phyloP scores from a whole-genome alignment of 2,113 vertebrate genomes.

The Psammodynastes pulverulentus region DNA sequence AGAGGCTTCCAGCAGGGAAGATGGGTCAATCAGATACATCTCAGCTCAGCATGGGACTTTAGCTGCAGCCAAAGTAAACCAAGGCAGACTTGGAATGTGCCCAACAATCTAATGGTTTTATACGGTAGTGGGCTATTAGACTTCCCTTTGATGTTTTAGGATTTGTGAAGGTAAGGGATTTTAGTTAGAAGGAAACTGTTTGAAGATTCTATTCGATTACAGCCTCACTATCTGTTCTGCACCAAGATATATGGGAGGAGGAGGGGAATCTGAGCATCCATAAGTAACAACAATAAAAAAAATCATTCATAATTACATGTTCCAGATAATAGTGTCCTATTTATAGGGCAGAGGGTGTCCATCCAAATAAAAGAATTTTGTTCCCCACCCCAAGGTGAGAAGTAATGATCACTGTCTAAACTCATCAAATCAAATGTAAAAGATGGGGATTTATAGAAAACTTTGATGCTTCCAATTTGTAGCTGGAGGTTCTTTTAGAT shows the following conservation, averaged over 20 bases:
- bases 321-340: neutral
- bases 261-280: neutral
- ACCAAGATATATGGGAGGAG: neutral
- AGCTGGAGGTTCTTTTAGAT: neutral
- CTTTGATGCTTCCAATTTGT: neutral
- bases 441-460: neutral
- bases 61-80: constrained; percentile 54
- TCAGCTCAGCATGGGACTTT: constrained; percentile 63
- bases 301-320: neutral
- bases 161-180: constrained; percentile 46
- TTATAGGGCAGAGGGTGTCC: neutral
- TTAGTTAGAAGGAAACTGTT: constrained; percentile 29
- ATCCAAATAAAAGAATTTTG: neutral
- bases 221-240: constrained; percentile 34
- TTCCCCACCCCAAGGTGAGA: neutral
- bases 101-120: constrained; percentile 66
- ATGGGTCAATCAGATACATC: constrained; percentile 64
- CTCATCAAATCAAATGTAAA: neutral
- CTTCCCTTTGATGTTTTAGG: constrained; percentile 48
- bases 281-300: neutral
- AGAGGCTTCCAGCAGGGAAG: constrained; percentile 65
- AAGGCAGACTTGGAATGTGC: constrained; percentile 64
- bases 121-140: constrained; percentile 21
- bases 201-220: constrained; percentile 36
- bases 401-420: neutral